phyloP scores from a whole-genome alignment of 2,888 invertebrate genomes.

The Fragum whitleyi region DNA sequence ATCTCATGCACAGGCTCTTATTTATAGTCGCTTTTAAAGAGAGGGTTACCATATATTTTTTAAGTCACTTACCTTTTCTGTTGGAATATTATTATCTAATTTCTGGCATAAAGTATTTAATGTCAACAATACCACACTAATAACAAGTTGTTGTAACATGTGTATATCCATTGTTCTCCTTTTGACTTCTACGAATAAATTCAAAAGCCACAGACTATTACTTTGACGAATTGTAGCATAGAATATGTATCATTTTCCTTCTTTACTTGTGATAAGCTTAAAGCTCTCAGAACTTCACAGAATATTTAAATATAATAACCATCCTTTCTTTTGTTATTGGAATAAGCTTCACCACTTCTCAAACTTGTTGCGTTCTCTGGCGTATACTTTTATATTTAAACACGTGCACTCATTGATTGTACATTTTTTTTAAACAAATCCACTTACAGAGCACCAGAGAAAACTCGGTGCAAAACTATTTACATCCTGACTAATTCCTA shows the following conservation, averaged over 20 bases:
- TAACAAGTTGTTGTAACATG: background rate
- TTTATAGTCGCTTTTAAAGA: no score
- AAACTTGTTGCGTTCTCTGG: background rate
- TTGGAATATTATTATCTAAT: slow-evolving; percentile 1
- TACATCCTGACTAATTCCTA: background rate
- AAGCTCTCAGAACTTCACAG: no score
- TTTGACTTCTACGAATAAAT: no score
- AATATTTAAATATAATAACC: no score
- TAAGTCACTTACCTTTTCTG: background rate
- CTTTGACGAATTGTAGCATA: no score
- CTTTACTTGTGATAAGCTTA: no score
- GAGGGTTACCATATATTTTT: no score
- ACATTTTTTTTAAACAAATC: background rate
- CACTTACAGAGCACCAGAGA: background rate
- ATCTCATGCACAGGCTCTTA: no score
- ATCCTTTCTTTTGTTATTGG: no score
- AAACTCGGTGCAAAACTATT: background rate
- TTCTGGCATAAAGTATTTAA: background rate
- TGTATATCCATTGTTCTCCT: background rate
- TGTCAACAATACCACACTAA: background rate
- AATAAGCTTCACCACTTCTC: no score
- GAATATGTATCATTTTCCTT: no score
- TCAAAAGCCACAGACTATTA: no score
- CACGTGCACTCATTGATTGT: background rate
- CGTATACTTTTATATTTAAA: background rate